Evolutionary conservation across 2,888 invertebrate species (phyloP).

Genomic region (Brassicogethes aeneus): DNA sequence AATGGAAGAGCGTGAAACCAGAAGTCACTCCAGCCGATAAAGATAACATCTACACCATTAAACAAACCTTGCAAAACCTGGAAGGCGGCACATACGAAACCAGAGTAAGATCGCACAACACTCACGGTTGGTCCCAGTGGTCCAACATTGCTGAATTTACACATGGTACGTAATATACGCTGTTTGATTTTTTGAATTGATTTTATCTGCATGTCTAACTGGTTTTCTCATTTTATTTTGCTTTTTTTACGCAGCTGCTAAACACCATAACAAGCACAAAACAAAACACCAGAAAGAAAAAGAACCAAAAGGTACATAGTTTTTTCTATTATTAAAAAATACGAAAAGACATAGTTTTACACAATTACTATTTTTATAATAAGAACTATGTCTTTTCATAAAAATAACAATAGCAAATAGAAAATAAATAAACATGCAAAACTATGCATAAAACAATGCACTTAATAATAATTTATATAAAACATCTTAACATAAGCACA

Average conservation of each 20-base stretch:
- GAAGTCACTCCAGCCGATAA: slow-evolving; percentile 24
- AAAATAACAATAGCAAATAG: too few relatives aligned
- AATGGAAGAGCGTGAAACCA: slow-evolving; percentile 32
- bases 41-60: slow-evolving; percentile 35
- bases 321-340: slow-evolving; percentile 14
- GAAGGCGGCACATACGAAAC: slow-evolving; percentile 41
- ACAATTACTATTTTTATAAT: too few relatives aligned
- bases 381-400: too few relatives aligned
- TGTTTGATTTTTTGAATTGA: slow-evolving; percentile 8
- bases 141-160: slow-evolving; percentile 35
- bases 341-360: too few relatives aligned
- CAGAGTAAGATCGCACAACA: slow-evolving; percentile 37
- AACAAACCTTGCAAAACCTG: slow-evolving; percentile 35
- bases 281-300: slow-evolving; percentile 29
- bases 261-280: slow-evolving; percentile 27
- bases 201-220: slow-evolving; percentile 5
- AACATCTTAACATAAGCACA: too few relatives aligned
- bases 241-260: slow-evolving; percentile 26
- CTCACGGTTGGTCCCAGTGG: slow-evolving; percentile 41
- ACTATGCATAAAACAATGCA: too few relatives aligned
- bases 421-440: too few relatives aligned
- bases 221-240: slow-evolving; percentile 13
- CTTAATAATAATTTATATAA: too few relatives aligned
- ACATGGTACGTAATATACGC: neutral
- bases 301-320: slow-evolving; percentile 22